These are phyloP conservation scores for Cherax destructor DNA, from an alignment of 1,140 invertebrate genomes.

Conservation along the genomic window DNA sequence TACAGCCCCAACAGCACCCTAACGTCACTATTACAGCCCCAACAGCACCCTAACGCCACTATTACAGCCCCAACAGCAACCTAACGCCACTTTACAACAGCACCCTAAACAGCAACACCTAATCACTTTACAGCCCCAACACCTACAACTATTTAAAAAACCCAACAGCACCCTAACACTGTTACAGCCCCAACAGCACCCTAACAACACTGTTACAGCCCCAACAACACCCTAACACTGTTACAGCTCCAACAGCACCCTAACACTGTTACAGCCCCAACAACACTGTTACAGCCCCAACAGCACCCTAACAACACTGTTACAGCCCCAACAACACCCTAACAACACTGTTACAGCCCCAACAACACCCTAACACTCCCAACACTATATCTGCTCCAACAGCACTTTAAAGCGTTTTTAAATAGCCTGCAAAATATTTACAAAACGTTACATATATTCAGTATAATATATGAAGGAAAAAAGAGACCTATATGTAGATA, in stretches of 20 bases:
- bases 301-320: too few species aligned
- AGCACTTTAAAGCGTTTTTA: too few species aligned
- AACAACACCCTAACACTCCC: background rate
- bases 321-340: too few species aligned
- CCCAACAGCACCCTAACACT: background rate
- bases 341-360: background rate
- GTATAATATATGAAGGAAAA: too few species aligned
- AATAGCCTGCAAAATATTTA: too few species aligned
- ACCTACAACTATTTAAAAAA: background rate
- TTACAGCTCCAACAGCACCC: background rate
- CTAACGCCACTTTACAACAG: background rate
- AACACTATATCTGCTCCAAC: too few species aligned
- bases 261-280: too few species aligned
- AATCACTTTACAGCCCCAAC: background rate
- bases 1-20: background rate
- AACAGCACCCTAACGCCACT: background rate
- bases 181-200: background rate
- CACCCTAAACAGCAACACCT: background rate
- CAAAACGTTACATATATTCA: too few species aligned
- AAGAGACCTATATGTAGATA: too few species aligned
- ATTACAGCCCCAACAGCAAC: too few species aligned
- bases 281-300: too few species aligned
- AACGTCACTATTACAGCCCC: background rate
- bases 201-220: background rate
- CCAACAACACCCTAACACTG: background rate